Evolutionary conservation across 2,797 vertebrate species (phyloP).

Genomic region (Gadopsis bispinosus): DNA sequence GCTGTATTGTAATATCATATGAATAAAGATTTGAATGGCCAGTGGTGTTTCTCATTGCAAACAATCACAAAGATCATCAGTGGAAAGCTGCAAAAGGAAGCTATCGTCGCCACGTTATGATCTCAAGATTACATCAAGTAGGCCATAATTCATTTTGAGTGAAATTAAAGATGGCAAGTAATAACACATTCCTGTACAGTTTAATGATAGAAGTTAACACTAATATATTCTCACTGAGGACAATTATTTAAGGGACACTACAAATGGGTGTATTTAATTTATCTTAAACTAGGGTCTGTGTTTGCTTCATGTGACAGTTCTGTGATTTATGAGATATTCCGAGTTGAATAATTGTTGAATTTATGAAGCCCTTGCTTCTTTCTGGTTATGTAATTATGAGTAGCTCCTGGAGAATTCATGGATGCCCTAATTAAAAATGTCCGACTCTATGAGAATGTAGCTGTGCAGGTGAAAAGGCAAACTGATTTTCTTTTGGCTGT

Average conservation of each 20-base stretch:
- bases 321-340: conserved; percentile 27
- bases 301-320: conserved; percentile 15
- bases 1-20: not conserved
- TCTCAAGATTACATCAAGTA: conserved; percentile 14
- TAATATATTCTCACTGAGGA: conserved; percentile 16
- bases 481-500: too few species aligned
- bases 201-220: conserved; percentile 35
- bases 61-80: not conserved
- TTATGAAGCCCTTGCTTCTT: conserved; percentile 11
- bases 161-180: conserved; percentile 11
- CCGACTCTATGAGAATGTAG: not conserved
- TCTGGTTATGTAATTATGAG: conserved; percentile 19
- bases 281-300: conserved; percentile 7
- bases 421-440: conserved; percentile 30
- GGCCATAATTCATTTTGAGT: conserved; percentile 28
- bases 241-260: conserved; percentile 13
- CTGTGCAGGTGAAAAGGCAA: conserved; percentile 19
- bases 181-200: conserved; percentile 15
- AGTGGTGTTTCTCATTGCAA: not conserved
- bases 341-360: conserved; percentile 16
- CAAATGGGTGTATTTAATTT: not conserved
- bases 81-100: not conserved
- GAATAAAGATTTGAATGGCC: not conserved
- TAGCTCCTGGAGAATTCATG: conserved; percentile 26
- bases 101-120: not conserved